Percentiles rank a stretch among this genome's conserved stretches.
Conservation (phyloP, 1,140 invertebrate genomes). For the Stegodyphus mimosarum region DNA sequence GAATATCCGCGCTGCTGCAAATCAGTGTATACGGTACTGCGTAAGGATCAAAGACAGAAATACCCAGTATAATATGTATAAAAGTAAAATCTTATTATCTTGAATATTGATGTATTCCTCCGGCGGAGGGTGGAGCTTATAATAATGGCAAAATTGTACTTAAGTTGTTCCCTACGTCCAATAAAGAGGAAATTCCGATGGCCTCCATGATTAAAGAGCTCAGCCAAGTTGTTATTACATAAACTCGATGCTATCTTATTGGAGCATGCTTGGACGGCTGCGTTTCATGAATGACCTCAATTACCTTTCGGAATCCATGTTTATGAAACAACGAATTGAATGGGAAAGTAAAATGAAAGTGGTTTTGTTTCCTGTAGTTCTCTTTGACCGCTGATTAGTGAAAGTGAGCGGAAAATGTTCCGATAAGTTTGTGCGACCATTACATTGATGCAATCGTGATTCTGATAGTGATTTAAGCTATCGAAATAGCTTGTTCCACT, state of each 20-base stretch:
- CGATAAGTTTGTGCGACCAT: too few species aligned
- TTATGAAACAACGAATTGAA: conserved; percentile 20
- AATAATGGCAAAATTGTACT: too few species aligned
- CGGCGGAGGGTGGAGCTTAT: too few species aligned
- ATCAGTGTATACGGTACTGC: too few species aligned
- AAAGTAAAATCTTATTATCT: too few species aligned
- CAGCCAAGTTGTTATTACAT: not conserved
- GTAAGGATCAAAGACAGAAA: too few species aligned
- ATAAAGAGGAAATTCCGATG: too few species aligned
- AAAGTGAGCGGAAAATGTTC: too few species aligned
- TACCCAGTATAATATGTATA: too few species aligned
- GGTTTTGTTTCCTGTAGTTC: not conserved
- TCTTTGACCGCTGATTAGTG: not conserved
- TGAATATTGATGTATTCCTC: too few species aligned
- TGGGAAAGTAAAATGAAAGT: conserved; percentile 8
- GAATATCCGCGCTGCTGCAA: too few species aligned
- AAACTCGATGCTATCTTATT: conserved; percentile 11
- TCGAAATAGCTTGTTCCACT: not conserved
- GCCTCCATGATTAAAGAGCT: conserved; percentile 10
- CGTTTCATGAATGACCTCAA: conserved; percentile 20
- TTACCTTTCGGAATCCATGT: conserved; percentile 12
- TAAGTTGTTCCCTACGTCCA: too few species aligned
- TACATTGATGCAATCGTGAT: not conserved
- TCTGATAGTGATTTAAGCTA: not conserved
- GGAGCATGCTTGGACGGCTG: not conserved